Conservation (phyloP, 2,113 vertebrate species). For the Thalassarche chlororhynchos region DNA sequence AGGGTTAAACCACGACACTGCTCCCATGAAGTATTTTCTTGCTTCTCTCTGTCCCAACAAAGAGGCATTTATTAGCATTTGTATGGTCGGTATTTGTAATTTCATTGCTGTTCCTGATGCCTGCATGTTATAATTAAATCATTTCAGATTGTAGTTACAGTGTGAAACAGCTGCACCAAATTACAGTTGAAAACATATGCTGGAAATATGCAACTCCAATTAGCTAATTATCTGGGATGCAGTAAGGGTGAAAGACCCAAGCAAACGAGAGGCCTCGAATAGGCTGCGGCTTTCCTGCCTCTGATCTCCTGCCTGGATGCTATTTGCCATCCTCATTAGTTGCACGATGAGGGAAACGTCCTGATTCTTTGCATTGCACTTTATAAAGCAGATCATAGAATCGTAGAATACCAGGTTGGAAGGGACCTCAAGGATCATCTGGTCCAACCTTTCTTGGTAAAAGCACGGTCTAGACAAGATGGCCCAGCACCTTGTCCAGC, state of each 20-base stretch:
- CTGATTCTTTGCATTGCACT: background rate
- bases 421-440: background rate
- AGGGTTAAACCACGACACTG: too few species aligned
- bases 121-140: slow-evolving; percentile 69
- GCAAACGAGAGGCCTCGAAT: slow-evolving; percentile 3
- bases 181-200: slow-evolving; percentile 51
- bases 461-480: background rate
- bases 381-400: background rate
- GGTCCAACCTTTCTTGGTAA: background rate
- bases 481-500: background rate
- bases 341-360: background rate
- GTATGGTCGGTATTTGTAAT: slow-evolving; percentile 68
- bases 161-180: slow-evolving; percentile 71
- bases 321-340: background rate
- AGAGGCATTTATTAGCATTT: slow-evolving; percentile 65
- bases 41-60: slow-evolving; percentile 24
- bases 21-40: background rate
- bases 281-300: background rate
- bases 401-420: background rate
- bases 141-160: slow-evolving; percentile 63
- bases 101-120: slow-evolving; percentile 54
- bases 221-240: slow-evolving; percentile 28
- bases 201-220: slow-evolving; percentile 62
- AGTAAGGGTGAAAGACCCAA: background rate
- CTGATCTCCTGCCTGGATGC: background rate